Base-by-base conservation (phyloP, 1,140 invertebrate species). In the Saccostrea echinata region DNA sequence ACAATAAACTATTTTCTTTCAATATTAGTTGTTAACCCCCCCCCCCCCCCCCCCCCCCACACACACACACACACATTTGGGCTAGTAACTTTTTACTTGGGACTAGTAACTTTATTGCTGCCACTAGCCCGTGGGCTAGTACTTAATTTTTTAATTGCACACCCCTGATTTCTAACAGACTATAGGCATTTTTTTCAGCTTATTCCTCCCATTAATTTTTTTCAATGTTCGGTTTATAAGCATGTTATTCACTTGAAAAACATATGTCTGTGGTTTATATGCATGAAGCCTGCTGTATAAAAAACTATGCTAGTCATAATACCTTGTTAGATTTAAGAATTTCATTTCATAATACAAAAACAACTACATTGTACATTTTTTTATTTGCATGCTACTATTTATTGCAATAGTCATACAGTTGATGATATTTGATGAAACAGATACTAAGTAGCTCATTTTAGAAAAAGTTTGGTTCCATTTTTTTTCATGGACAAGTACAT, bases 231-330 rank as follows among this genome's bases (percentile, higher is more conserved):
- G 21, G 71, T 33, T 30, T 30, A 16, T 30, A 24, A 21, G 71
- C 27, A 80, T n/a, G 55, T 21, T 61, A 61, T 61, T 61, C n/a
- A n/a, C 55, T 61, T 21, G 55, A 61, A 61, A 21, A 61, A 61
- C 6, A 21, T 18, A 18, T n/a, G 2, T 21, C 55, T 61, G 3
- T 21, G 55, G 55, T 21, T 21, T 61, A 21, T 61, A 61, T 76
- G 68, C 68, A 76, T 76, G 68, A 76, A 76, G 68, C 68, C 68
- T 30, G 68, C 30, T 33, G 27, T n/a, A 61, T 61, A 21, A 61
- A n/a, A 21, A 61, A 18, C n/a, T 18, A 21, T 61, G n/a, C n/a
- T 61, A 61, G 55, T n/a, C 55, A 61, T 61, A 61, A n/a, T 61
- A 61, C 55, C 18, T 61, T 43, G 43, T 4, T 43, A 43, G 43